Percentiles rank a stretch among this genome's conserved stretches.
Conservation (phyloP, 2,113 vertebrate species). For the Lucifuga dentata region DNA sequence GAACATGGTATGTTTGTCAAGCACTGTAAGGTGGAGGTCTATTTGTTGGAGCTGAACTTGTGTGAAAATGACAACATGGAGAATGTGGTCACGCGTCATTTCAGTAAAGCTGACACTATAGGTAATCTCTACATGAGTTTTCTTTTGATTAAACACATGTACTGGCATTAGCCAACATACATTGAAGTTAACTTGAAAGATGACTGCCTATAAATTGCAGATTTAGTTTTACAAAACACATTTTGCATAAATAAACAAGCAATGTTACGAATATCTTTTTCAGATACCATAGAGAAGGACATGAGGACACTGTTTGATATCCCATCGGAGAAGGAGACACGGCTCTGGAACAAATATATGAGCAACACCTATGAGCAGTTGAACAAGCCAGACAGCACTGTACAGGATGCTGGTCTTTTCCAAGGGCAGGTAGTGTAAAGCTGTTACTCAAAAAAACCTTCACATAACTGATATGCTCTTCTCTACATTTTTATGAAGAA, state of each 20-base stretch:
- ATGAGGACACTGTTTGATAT: conserved; percentile 94
- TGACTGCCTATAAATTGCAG: background rate
- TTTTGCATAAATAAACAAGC: background rate
- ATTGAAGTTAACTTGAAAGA: background rate
- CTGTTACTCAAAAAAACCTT: background rate
- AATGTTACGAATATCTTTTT: conserved; percentile 1
- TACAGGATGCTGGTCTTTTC: conserved; percentile 95
- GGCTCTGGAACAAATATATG: conserved; percentile 97
- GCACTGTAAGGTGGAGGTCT: conserved; percentile 98
- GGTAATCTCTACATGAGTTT: conserved; percentile 75
- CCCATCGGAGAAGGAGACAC: conserved; percentile 89
- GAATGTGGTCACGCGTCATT: conserved; percentile 89
- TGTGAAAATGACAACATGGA: conserved; percentile 92
- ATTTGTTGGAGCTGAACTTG: conserved; percentile 94
- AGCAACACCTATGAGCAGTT: conserved; percentile 93
- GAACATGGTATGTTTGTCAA: conserved; percentile 98
- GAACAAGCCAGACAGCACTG: conserved; percentile 93
- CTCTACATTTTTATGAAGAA: conserved; percentile 30
- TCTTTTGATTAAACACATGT: background rate
- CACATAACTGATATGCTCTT: conserved; percentile 18
- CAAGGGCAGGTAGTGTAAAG: conserved; percentile 91
- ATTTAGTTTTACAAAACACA: background rate
- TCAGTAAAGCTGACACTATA: conserved; percentile 96
- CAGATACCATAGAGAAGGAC: conserved; percentile 94
- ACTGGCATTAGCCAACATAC: background rate